Base-by-base conservation (phyloP, 2,797 vertebrate species). In the Heteromormyrus szaboi region DNA sequence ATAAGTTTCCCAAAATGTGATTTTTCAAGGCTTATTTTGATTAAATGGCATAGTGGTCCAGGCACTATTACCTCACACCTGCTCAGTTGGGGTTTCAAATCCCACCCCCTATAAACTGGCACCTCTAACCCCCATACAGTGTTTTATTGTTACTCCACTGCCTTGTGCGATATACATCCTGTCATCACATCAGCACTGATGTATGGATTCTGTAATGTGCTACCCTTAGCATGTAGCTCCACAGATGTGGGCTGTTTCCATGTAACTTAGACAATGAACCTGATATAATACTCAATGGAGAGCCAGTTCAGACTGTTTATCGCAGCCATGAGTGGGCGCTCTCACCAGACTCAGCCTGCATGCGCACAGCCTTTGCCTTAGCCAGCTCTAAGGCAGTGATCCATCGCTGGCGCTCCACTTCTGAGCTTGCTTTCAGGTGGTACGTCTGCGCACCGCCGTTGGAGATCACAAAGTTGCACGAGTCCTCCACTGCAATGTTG, bases 391-490 rank as follows among this genome's bases (percentile, higher is more conserved):
- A 93, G 9, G 98, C 98, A 0, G 98, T 99, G 94, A 99, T 98
- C 98, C 98, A 99, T 85, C 98, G 96, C 90, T 99, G 98, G 11
- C 98, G 95, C 92, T 99, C 98, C 59, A 99, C 97, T 92, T 99
- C 98, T 0, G 98, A 97, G 94, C 96, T 98, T 87, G 98, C 98
- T 93, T 99, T 99, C 89, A 99, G 93, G 91, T 99, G 98, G 93
- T 99, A 99, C 29, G 98, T 99, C 94, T 99, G 98, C 0, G 98
- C 97, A 0, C 98, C 98, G 0, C 98, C 98, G 0, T 99, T 99
- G 88, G 98, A 99, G 92, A 99, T 98, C 51, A 99, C 96, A 91
- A 99, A 99, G 91, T 98, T 99, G 90, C 98, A 99, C 0, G 98
- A 99, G 90, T 99, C 98, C 93, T 99, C 98, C 91, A 99, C 98